These are phyloP conservation scores for Hoplodrina blanda DNA, from an alignment of 2,888 invertebrate species.

Conservation along the genomic window DNA sequence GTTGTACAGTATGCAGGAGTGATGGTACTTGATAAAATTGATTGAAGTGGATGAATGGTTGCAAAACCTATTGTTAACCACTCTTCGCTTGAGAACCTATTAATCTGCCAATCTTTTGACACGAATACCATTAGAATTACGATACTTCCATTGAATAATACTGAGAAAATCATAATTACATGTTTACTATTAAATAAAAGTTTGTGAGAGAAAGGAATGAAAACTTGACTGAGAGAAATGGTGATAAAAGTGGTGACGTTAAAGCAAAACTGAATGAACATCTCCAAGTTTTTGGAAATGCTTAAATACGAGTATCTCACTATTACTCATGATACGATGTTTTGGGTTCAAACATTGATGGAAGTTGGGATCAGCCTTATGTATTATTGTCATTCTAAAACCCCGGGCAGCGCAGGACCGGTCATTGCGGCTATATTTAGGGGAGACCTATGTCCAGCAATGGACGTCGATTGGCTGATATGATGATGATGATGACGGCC, in stretches of 20 bases:
- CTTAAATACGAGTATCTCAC: background rate
- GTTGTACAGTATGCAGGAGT: background rate
- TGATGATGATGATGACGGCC: too few species aligned
- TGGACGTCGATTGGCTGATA: too few species aligned
- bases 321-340: background rate
- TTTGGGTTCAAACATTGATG: background rate
- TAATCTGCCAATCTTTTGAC: constrained; percentile 32
- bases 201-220: background rate
- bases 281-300: background rate
- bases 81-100: constrained; percentile 44
- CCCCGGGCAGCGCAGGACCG: background rate
- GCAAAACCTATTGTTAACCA: constrained; percentile 48
- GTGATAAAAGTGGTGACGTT: constrained; percentile 2
- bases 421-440: too few species aligned
- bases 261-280: background rate
- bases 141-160: constrained; percentile 7
- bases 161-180: background rate
- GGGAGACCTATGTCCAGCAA: too few species aligned
- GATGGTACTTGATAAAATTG: constrained; percentile 48
- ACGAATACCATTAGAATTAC: constrained; percentile 21
- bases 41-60: constrained; percentile 56
- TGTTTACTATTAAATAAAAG: background rate
- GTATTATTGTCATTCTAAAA: background rate
- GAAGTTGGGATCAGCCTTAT: background rate
- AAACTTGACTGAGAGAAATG: constrained; percentile 21